A percentile compares a stretch with the other conserved stretches of the same genome.
Evolutionary conservation across 2,113 vertebrate genomes (phyloP).

Genomic region (Dipodomys merriami): DNA sequence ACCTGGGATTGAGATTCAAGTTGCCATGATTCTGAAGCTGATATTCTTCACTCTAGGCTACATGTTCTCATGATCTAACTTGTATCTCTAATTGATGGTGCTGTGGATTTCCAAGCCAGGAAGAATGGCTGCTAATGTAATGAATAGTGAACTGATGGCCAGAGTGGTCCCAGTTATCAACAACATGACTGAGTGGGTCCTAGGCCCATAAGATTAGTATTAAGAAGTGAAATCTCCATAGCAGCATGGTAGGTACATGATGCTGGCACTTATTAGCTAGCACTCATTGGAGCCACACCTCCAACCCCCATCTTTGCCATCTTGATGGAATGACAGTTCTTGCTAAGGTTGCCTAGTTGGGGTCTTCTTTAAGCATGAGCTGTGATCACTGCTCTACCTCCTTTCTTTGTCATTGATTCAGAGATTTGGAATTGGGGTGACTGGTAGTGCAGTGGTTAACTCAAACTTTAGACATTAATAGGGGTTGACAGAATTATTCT

Average conservation of each 20-base stretch:
- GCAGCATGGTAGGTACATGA: not conserved
- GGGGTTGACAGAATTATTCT: not conserved
- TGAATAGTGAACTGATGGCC: not conserved
- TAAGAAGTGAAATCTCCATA: not conserved
- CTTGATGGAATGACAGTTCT: not conserved
- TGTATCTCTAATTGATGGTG: not conserved
- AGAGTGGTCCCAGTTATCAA: not conserved
- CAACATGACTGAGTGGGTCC: not conserved
- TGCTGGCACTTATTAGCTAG: too few species aligned
- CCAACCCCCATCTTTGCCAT: not conserved
- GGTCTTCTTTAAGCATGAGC: not conserved
- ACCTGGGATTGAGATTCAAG: not conserved
- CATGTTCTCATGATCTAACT: not conserved
- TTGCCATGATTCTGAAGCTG: not conserved
- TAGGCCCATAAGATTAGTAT: not conserved
- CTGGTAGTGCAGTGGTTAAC: not conserved
- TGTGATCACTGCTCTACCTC: not conserved
- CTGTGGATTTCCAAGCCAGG: not conserved
- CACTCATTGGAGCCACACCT: too few species aligned
- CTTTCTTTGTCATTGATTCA: not conserved
- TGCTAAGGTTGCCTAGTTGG: not conserved
- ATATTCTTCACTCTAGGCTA: not conserved
- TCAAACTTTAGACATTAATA: conserved; percentile 1
- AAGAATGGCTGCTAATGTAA: not conserved
- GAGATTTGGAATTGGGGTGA: not conserved